Base-by-base conservation (phyloP, 2,888 invertebrate species). In the Gerris lacustris region DNA sequence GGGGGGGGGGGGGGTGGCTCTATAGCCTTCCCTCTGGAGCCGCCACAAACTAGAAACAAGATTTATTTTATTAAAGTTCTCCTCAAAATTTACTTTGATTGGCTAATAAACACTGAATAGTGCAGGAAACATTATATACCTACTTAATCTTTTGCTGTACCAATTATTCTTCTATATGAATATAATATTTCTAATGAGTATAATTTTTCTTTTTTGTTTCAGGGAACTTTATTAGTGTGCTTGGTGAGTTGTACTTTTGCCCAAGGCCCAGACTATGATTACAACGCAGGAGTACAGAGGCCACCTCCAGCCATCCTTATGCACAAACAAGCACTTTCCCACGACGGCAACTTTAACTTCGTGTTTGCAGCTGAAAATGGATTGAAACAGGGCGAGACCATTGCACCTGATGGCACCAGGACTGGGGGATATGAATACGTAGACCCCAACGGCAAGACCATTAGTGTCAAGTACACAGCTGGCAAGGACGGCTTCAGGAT, bases 331-430 rank as follows among this genome's bases (percentile, higher is more conserved):
- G 85, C 86, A 0, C 78, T 87, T 11, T 83, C 85, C 68, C 84
- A 87, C 75, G 88, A 88, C 76, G 88, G 88, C 2, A 84, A 84
- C 5, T 88, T 88, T 80, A 87, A 86, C 71, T 88, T 85, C 76
- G 84, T 86, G 69, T 88, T 87, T 77, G 85, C 87, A 0, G 86
- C 88, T 0, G 88, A 88, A 79, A 88, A 88, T 76, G 88, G 88
- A 0, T 80, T 87, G 6, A 85, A 87, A 0, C 88, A 87, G 6
- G 88, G 88, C 0, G 88, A 88, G 77, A 84, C 83, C 73, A 88
- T 88, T 55, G 84, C 86, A 45, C 87, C 88, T 0, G 88, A 88
- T 75, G 88, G 88, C 6, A 85, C 86, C 66, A 80, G 88, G 72
- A 84, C 85, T 1, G 88, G 88, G 0, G 84, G 84, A 0, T 87